These are phyloP conservation scores for Nezara viridula DNA, from an alignment of 2,888 invertebrate species.

Conservation along the genomic window DNA sequence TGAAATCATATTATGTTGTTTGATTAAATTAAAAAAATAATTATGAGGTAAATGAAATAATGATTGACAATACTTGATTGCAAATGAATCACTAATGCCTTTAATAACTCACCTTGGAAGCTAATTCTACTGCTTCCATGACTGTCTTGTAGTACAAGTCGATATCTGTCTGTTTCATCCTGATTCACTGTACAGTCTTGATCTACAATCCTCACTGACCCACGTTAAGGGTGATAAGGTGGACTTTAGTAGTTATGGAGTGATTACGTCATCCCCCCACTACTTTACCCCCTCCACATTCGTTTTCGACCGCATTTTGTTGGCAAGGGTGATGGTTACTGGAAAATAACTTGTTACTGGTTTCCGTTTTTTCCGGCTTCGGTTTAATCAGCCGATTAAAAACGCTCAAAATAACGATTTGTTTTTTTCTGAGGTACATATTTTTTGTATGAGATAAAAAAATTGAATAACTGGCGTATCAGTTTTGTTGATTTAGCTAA, in stretches of 20 bases:
- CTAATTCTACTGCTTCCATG: slow-evolving; percentile 60
- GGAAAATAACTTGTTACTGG: too few species aligned
- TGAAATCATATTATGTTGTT: not conserved
- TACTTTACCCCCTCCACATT: not conserved
- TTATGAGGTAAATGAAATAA: not conserved
- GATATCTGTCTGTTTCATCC: slow-evolving; percentile 57
- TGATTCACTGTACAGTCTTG: not conserved
- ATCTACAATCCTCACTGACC: not conserved
- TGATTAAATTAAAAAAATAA: not conserved
- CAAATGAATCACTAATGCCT: not conserved
- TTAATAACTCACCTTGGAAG: slow-evolving; percentile 59
- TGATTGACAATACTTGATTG: not conserved
- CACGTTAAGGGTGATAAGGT: not conserved
- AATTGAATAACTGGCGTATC: too few species aligned
- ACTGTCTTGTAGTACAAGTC: slow-evolving; percentile 59
- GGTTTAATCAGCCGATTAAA: too few species aligned
- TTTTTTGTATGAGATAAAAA: too few species aligned
- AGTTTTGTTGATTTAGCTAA: too few species aligned
- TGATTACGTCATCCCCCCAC: not conserved
- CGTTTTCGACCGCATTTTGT: not conserved
- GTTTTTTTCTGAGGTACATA: too few species aligned
- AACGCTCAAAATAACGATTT: too few species aligned
- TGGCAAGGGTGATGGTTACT: not conserved
- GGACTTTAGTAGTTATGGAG: not conserved
- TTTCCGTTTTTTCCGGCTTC: too few species aligned